A percentile compares a stretch with the other conserved stretches of the same genome.
Evolutionary conservation across 2,113 vertebrate genomes (phyloP).

Genomic region (Origma solitaria): DNA sequence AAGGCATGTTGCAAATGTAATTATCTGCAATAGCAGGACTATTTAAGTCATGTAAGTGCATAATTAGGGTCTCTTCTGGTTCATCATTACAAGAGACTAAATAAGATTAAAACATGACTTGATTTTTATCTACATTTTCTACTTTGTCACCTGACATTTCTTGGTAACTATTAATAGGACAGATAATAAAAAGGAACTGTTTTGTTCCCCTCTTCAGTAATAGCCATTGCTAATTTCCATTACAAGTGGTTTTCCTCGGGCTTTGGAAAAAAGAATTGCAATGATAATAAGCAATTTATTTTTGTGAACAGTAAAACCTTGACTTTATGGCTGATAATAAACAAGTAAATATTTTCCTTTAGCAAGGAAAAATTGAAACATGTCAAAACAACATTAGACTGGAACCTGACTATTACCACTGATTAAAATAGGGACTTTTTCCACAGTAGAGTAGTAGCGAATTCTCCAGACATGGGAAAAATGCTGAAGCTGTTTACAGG

Average conservation of each 20-base stretch:
- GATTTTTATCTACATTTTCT: constrained; percentile 5
- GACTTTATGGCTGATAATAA: neutral
- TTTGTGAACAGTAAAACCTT: constrained; percentile 8
- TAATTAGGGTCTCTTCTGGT: constrained; percentile 31
- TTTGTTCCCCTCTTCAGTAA: constrained; percentile 29
- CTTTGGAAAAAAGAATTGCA: constrained; percentile 40
- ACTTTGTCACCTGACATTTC: constrained; percentile 11
- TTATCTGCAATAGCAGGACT: neutral
- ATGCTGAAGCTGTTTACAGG: neutral
- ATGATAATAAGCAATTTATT: constrained; percentile 44
- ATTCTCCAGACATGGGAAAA: neutral
- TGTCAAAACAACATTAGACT: neutral
- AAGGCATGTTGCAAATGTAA: constrained; percentile 7
- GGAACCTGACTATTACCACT: neutral
- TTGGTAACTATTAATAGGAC: constrained; percentile 39
- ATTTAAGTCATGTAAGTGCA: constrained; percentile 9
- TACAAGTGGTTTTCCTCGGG: constrained; percentile 35
- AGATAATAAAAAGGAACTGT: constrained; percentile 42
- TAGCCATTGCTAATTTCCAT: constrained; percentile 36
- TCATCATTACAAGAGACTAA: neutral
- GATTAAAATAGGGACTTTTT: neutral
- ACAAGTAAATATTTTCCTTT: constrained; percentile 30
- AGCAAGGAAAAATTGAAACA: neutral
- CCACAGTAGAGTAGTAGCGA: neutral
- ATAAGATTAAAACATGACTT: constrained; percentile 1